Conservation (phyloP, 1,140 invertebrate species). For the Lordiphosa stackelbergi region DNA sequence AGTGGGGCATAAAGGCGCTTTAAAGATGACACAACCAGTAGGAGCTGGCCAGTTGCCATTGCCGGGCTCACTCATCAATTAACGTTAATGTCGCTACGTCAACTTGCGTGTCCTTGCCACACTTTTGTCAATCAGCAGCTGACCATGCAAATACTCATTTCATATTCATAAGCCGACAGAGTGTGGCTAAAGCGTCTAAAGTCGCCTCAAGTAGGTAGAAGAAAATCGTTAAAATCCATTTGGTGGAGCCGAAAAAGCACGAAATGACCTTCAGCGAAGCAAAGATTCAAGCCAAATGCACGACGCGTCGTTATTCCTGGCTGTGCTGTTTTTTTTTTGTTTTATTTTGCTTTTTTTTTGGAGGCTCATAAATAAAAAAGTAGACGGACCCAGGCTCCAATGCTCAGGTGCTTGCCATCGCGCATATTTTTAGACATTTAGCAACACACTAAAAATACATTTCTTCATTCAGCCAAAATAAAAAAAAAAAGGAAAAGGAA, state of each 20-base stretch:
- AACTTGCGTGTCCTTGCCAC: constrained; percentile 59
- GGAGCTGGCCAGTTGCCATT: neutral
- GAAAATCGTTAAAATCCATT: constrained; percentile 72
- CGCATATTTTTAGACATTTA: constrained; percentile 74
- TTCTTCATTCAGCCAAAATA: constrained; percentile 51
- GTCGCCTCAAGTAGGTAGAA: constrained; percentile 32
- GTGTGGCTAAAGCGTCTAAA: constrained; percentile 49
- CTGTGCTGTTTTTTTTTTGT: neutral
- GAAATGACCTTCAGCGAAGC: constrained; percentile 56
- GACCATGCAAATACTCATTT: constrained; percentile 59
- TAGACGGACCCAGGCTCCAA: constrained; percentile 23
- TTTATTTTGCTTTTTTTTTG: constrained; percentile 36
- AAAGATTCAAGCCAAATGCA: constrained; percentile 62
- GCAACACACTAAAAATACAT: constrained; percentile 74
- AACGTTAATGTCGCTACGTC: constrained; percentile 47
- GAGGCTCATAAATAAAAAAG: constrained; percentile 71
- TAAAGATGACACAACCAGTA: constrained; percentile 31
- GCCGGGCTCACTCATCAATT: constrained; percentile 56
- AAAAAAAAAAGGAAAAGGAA: constrained; percentile 2
- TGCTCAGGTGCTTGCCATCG: constrained; percentile 59
- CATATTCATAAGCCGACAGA: constrained; percentile 62
- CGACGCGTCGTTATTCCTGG: constrained; percentile 28
- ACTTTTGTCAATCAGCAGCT: constrained; percentile 67
- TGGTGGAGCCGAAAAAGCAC: constrained; percentile 27
- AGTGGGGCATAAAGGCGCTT: constrained; percentile 14